A percentile compares a stretch with the other conserved stretches of the same genome.
phyloP scores from a whole-genome alignment of 2,888 invertebrate genomes.

The Nebria brevicollis region DNA sequence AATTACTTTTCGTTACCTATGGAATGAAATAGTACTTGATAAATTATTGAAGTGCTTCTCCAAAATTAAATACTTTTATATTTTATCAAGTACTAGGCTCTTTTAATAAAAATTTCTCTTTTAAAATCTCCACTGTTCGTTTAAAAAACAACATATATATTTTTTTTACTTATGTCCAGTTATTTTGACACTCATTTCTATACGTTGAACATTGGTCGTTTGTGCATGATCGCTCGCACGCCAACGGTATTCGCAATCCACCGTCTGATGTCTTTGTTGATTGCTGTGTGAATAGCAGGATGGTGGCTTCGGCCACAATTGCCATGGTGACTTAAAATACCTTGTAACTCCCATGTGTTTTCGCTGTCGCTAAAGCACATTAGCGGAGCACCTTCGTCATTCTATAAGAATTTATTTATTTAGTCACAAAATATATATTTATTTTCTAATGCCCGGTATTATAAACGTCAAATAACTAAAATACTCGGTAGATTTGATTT shows the following conservation, averaged over 20 bases:
- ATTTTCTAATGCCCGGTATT: too few species aligned
- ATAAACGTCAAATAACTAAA: too few species aligned
- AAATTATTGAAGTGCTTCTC: too few species aligned
- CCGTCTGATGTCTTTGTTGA: conserved; percentile 58
- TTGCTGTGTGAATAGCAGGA: conserved; percentile 68
- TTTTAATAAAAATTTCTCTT: too few species aligned
- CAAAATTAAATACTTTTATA: too few species aligned
- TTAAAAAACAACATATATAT: too few species aligned
- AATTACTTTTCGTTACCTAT: too few species aligned
- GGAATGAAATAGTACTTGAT: too few species aligned
- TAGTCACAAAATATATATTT: background rate
- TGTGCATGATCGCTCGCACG: conserved; percentile 48
- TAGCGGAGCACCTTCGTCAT: conserved; percentile 74
- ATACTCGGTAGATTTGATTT: too few species aligned
- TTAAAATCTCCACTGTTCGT: too few species aligned
- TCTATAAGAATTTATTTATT: conserved; percentile 60
- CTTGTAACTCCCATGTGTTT: conserved; percentile 70
- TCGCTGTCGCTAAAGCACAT: conserved; percentile 68
- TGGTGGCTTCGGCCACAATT: conserved; percentile 69
- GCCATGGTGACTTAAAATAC: conserved; percentile 69
- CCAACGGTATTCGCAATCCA: conserved; percentile 65
- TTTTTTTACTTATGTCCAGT: background rate
- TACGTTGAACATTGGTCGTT: conserved; percentile 33
- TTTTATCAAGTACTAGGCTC: too few species aligned
- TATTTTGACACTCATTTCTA: conserved; percentile 9